phyloP scores from a whole-genome alignment of 2,113 vertebrate species.

The Collichthys lucidus region DNA sequence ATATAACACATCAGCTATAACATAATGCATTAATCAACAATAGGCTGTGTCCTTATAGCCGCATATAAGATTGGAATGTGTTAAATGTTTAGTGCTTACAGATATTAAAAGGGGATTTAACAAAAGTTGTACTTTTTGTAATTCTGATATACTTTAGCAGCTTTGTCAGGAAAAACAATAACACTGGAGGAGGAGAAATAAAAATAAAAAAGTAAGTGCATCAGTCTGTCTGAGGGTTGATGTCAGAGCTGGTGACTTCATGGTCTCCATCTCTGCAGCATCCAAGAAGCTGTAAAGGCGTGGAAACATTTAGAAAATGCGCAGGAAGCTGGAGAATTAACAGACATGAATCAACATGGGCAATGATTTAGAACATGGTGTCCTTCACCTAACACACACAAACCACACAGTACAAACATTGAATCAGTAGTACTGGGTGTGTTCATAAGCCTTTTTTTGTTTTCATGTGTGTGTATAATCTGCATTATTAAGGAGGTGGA shows the following conservation, averaged over 20 bases:
- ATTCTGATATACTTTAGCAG: not conserved
- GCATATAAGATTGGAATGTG: not conserved
- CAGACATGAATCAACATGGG: not conserved
- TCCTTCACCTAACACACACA: not conserved
- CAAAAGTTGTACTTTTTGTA: not conserved
- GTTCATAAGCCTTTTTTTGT: not conserved
- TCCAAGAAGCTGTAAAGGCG: conserved; percentile 38
- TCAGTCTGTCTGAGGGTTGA: conserved; percentile 22
- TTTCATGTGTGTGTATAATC: not conserved
- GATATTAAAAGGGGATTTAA: not conserved
- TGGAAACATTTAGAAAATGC: conserved; percentile 1
- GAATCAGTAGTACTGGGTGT: not conserved
- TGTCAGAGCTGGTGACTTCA: conserved; percentile 59
- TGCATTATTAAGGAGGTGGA: not conserved
- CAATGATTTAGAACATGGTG: not conserved
- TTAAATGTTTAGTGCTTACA: no score
- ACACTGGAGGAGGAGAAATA: not conserved
- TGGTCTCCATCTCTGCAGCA: conserved; percentile 42
- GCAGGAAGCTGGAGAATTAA: not conserved
- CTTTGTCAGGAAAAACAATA: not conserved
- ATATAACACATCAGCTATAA: not conserved
- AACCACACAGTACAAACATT: not conserved
- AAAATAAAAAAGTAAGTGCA: not conserved
- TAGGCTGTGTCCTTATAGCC: not conserved
- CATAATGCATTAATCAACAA: not conserved